Evolutionary conservation across 2,888 invertebrate genomes (phyloP).

Genomic region (Phortica magna): DNA sequence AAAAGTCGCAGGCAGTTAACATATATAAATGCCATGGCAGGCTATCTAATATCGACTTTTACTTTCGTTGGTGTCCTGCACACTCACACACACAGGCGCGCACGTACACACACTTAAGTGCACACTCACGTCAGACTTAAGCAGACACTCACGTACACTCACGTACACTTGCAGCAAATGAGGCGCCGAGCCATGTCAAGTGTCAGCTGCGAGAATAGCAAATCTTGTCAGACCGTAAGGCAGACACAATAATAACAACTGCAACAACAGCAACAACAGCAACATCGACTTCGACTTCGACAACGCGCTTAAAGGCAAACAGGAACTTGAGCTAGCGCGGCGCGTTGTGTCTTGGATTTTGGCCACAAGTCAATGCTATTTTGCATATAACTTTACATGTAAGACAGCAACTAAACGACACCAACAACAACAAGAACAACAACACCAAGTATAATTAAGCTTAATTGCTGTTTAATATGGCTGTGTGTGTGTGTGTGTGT

Average conservation of each 20-base stretch:
- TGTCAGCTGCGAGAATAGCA: conserved; percentile 16
- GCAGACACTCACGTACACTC: background rate
- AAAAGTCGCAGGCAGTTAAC: background rate
- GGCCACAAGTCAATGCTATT: conserved; percentile 27
- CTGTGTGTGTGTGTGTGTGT: conserved; percentile 30
- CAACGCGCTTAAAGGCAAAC: conserved; percentile 49
- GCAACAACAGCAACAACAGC: background rate
- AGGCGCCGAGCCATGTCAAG: conserved; percentile 28
- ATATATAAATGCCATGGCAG: background rate
- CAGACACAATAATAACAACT: background rate
- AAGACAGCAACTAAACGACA: conserved; percentile 29
- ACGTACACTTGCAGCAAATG: background rate
- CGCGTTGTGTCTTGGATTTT: conserved; percentile 8
- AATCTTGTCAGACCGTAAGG: conserved; percentile 16
- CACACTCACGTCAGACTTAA: background rate
- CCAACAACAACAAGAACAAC: conserved; percentile 66
- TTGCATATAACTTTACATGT: conserved; percentile 36
- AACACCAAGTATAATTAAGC: conserved; percentile 72
- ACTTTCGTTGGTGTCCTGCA: background rate
- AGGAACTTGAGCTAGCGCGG: conserved; percentile 51
- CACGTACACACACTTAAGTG: background rate
- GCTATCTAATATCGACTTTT: background rate
- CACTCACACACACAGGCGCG: background rate
- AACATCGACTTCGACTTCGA: background rate
- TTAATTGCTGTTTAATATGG: conserved; percentile 70